These are phyloP conservation scores for Hydrolagus affinis DNA, from an alignment of 2,113 vertebrate species.

Conservation along the genomic window DNA sequence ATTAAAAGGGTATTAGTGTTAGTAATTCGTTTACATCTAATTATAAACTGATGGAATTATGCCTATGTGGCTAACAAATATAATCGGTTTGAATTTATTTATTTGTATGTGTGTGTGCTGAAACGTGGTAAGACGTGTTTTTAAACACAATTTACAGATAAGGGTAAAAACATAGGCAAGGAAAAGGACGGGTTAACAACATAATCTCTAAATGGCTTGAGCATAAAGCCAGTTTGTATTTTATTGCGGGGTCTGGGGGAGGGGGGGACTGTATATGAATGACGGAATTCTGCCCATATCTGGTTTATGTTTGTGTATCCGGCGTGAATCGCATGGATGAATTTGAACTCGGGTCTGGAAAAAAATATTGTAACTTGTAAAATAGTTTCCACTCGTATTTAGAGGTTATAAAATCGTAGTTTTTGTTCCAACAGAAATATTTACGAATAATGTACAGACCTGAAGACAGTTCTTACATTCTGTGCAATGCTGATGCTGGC, in stretches of 20 bases:
- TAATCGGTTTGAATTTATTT: conserved; percentile 63
- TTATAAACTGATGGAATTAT: conserved; percentile 65
- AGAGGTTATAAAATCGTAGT: background rate
- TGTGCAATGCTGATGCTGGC: conserved; percentile 15
- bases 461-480: background rate
- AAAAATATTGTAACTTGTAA: background rate
- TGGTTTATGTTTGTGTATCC: background rate
- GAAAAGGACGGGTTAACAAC: background rate
- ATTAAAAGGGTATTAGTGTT: conserved; percentile 67
- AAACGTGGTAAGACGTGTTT: conserved; percentile 26
- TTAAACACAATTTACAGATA: conserved; percentile 24
- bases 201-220: background rate
- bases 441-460: conserved; percentile 3
- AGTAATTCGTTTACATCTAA: conserved; percentile 51
- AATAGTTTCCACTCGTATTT: background rate
- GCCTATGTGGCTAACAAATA: conserved; percentile 71
- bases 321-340: background rate
- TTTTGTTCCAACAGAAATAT: no score
- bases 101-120: conserved; percentile 24
- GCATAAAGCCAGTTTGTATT: background rate
- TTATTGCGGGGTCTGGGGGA: no score
- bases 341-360: background rate
- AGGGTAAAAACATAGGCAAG: background rate
- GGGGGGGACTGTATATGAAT: no score
- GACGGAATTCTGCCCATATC: background rate